phyloP scores from a whole-genome alignment of 2,113 vertebrate genomes.

The Nerophis ophidion region DNA sequence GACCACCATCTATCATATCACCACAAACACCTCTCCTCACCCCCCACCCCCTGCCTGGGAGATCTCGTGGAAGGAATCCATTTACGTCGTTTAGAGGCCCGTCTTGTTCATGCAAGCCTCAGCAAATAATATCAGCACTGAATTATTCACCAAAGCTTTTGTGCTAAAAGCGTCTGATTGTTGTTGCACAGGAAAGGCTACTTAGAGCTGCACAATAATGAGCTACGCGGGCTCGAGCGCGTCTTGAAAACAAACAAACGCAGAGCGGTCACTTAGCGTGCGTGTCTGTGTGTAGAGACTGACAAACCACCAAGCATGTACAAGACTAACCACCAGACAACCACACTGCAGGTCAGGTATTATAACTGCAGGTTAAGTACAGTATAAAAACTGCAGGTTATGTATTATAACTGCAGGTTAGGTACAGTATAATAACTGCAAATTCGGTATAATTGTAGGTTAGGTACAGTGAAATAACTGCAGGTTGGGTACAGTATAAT shows the following conservation, averaged over 20 bases:
- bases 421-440: too few relatives aligned
- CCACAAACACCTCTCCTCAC: slow-evolving; percentile 49
- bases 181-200: slow-evolving; percentile 69
- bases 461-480: too few relatives aligned
- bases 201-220: slow-evolving; percentile 59
- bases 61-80: slow-evolving; percentile 77
- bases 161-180: slow-evolving; percentile 82
- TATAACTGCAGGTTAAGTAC: slow-evolving; percentile 7
- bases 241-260: slow-evolving; percentile 22
- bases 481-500: too few relatives aligned
- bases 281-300: neutral
- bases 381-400: too few relatives aligned
- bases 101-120: slow-evolving; percentile 70
- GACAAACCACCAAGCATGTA: slow-evolving; percentile 17
- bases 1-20: slow-evolving; percentile 41
- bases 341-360: slow-evolving; percentile 26
- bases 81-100: slow-evolving; percentile 82
- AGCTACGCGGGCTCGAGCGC: slow-evolving; percentile 41
- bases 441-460: too few relatives aligned
- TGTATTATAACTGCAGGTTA: too few relatives aligned
- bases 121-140: slow-evolving; percentile 80
- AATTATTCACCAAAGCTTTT: slow-evolving; percentile 90
- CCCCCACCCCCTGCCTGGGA: slow-evolving; percentile 53
- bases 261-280: neutral
- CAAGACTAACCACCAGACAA: slow-evolving; percentile 20